phyloP scores from a whole-genome alignment of 2,797 vertebrate species.

The Numenius phaeopus region DNA sequence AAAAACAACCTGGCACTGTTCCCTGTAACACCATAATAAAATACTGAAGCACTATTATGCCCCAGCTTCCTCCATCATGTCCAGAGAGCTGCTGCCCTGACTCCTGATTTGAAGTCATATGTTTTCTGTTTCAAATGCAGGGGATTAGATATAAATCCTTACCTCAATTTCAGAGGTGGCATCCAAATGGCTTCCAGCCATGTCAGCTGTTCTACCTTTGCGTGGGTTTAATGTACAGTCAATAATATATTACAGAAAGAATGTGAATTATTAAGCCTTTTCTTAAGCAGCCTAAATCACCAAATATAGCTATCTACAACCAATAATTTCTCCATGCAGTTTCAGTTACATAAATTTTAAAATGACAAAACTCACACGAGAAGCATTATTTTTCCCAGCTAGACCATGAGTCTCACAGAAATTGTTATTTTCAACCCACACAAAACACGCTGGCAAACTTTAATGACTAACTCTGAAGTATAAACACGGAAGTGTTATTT shows the following conservation, averaged over 20 bases:
- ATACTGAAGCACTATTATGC: background rate
- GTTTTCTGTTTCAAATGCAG: background rate
- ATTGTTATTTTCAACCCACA: background rate
- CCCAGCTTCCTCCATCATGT: background rate
- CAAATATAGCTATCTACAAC: background rate
- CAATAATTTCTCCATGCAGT: background rate
- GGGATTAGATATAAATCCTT: conserved; percentile 1
- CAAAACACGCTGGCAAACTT: background rate
- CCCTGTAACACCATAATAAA: background rate
- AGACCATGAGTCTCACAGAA: background rate
- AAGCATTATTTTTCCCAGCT: background rate
- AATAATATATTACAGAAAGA: background rate
- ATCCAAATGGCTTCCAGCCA: conserved; percentile 28
- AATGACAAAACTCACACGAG: background rate
- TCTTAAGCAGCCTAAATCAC: background rate
- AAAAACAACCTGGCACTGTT: background rate
- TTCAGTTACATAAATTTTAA: background rate
- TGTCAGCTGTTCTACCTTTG: conserved; percentile 4
- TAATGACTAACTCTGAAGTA: background rate
- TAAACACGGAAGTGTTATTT: background rate
- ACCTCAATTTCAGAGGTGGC: background rate
- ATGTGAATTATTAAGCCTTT: background rate
- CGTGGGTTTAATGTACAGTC: background rate
- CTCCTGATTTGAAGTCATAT: background rate
- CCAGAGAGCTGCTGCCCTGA: rapidly evolving